Evolutionary conservation across 2,113 vertebrate genomes (phyloP).

Genomic region (Smithornis capensis): DNA sequence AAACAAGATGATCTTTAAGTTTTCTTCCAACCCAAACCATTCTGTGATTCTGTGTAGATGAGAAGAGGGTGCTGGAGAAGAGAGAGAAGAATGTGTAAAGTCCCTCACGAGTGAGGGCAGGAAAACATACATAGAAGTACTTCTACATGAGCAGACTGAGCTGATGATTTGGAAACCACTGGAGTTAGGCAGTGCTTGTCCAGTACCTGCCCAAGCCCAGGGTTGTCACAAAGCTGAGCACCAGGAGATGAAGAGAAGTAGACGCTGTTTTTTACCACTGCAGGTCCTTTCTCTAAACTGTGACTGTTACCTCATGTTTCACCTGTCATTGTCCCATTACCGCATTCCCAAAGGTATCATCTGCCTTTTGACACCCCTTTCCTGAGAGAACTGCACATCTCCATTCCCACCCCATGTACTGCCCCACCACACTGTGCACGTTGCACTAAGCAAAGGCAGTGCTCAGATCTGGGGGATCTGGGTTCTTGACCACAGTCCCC

Average conservation of each 20-base stretch:
- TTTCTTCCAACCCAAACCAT: not conserved
- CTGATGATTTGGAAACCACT: not conserved
- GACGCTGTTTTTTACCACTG: accelerated
- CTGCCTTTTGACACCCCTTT: not conserved
- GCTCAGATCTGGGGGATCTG: not conserved
- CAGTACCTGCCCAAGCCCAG: not conserved
- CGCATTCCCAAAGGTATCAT: accelerated
- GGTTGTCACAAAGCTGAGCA: not conserved
- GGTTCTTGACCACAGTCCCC: not conserved
- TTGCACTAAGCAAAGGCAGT: accelerated
- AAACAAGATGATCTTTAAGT: not conserved
- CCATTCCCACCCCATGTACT: accelerated
- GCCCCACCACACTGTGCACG: accelerated
- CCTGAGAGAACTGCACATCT: not conserved
- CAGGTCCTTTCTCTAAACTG: not conserved
- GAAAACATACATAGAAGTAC: not conserved
- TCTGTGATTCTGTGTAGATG: not conserved
- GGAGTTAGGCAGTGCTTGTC: not conserved
- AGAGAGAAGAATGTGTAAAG: not conserved
- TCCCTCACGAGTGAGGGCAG: not conserved
- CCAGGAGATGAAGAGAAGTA: not conserved
- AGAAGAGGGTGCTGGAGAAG: not conserved
- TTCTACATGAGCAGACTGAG: not conserved
- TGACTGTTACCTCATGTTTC: not conserved
- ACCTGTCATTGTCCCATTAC: not conserved